Conservation (phyloP, 2,797 vertebrate genomes). For the Crocidura indochinensis region DNA sequence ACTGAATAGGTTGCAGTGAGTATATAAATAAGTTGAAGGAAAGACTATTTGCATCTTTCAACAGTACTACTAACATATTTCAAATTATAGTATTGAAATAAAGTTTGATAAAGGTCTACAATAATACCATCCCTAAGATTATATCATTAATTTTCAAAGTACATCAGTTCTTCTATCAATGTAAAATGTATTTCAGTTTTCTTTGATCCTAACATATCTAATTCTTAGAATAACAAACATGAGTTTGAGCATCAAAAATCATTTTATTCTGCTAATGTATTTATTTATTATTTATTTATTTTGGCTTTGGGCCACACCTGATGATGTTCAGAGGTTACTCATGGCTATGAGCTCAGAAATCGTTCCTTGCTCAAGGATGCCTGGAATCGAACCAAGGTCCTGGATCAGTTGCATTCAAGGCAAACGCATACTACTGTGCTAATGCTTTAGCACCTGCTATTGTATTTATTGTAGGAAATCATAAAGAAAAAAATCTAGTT, state of each 20-base stretch:
- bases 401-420: no score
- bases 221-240: constrained; percentile 17
- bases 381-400: no score
- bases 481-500: background rate
- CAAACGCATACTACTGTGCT: no score
- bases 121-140: background rate
- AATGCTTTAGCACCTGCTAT: background rate
- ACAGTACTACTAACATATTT: constrained; percentile 5
- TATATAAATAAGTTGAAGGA: constrained; percentile 19
- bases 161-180: background rate
- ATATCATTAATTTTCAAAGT: constrained; percentile 36
- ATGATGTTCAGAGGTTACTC: no score
- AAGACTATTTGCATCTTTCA: background rate
- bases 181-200: constrained; percentile 13
- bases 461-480: constrained; percentile 18
- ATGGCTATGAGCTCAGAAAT: no score
- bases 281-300: constrained; percentile 1
- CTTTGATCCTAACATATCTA: background rate
- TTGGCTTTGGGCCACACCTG: no score
- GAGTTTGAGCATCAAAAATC: background rate
- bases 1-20: background rate
- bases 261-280: background rate
- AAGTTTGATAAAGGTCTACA: background rate
- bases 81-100: background rate
- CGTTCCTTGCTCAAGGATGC: no score